Conservation (phyloP, 2,797 vertebrate genomes). For the Heterohyrax brucei region DNA sequence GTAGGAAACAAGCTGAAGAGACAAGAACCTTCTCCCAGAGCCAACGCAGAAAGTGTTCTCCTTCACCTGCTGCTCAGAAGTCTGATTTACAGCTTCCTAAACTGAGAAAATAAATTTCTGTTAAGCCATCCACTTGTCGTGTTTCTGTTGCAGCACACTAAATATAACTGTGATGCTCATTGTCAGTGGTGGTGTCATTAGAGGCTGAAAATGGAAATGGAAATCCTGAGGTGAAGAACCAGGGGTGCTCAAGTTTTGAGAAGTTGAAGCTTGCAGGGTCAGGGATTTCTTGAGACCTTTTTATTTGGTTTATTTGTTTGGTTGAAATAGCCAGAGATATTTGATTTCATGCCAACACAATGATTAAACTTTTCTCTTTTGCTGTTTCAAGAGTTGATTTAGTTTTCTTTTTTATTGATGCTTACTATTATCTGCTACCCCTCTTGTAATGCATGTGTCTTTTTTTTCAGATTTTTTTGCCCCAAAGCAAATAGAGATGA, state of each 20-base stretch:
- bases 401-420: slow-evolving; percentile 25
- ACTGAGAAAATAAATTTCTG: no score
- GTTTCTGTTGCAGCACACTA: no score
- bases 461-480: not conserved
- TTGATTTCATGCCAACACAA: not conserved
- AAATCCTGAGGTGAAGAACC: not conserved
- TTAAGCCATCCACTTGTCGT: no score
- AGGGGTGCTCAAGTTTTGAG: not conserved
- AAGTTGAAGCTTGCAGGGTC: not conserved
- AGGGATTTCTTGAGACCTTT: not conserved
- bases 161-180: not conserved
- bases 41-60: no score
- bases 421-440: not conserved
- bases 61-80: no score
- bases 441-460: not conserved
- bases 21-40: no score
- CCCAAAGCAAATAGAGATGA: not conserved
- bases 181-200: not conserved
- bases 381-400: slow-evolving; percentile 35
- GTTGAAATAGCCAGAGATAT: not conserved
- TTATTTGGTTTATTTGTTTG: not conserved
- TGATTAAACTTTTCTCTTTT: not conserved
- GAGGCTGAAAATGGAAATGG: not conserved
- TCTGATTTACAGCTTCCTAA: no score
- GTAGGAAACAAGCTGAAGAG: no score